A percentile compares a stretch with the other conserved stretches of the same genome.
phyloP scores from a whole-genome alignment of 2,888 invertebrate species.

The Argyra leucocephala region DNA sequence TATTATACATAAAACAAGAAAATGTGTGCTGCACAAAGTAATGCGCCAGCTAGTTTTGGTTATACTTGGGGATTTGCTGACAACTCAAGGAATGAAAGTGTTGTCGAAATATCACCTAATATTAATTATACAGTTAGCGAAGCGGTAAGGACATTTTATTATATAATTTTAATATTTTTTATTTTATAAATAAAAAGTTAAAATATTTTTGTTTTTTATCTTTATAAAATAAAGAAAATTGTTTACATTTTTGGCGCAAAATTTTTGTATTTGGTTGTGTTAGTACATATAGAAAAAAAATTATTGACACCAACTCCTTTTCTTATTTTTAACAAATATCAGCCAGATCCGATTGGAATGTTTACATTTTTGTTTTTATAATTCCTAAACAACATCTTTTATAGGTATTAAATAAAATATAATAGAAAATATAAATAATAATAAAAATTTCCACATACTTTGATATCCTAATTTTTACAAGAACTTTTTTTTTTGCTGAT shows the following conservation, averaged over 20 bases:
- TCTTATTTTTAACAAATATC: background rate
- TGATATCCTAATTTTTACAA: background rate
- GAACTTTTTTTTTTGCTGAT: background rate
- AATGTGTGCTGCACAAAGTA: slow-evolving; percentile 45
- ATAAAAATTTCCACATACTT: background rate
- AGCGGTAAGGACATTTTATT: slow-evolving; percentile 37
- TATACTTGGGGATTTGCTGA: slow-evolving; percentile 44
- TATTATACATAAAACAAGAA: slow-evolving; percentile 7
- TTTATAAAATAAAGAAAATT: background rate
- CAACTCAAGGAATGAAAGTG: slow-evolving; percentile 42
- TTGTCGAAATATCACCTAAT: slow-evolving; percentile 44
- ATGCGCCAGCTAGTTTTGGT: slow-evolving; percentile 42
- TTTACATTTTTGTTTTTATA: background rate
- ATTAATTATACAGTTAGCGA: slow-evolving; percentile 45
- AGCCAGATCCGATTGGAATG: background rate
- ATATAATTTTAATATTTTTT: background rate
- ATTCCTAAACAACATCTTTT: background rate
- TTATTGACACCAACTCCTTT: background rate
- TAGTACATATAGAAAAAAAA: no score
- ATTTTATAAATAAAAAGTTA: background rate
- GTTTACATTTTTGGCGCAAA: slow-evolving; percentile 7
- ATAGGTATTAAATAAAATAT: background rate
- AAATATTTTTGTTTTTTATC: background rate
- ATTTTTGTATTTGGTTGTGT: background rate
- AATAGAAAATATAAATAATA: background rate